A percentile compares a stretch with the other conserved stretches of the same genome.
These are phyloP conservation scores for Sialis lutaria DNA, from an alignment of 2,888 invertebrate genomes.

Conservation along the genomic window DNA sequence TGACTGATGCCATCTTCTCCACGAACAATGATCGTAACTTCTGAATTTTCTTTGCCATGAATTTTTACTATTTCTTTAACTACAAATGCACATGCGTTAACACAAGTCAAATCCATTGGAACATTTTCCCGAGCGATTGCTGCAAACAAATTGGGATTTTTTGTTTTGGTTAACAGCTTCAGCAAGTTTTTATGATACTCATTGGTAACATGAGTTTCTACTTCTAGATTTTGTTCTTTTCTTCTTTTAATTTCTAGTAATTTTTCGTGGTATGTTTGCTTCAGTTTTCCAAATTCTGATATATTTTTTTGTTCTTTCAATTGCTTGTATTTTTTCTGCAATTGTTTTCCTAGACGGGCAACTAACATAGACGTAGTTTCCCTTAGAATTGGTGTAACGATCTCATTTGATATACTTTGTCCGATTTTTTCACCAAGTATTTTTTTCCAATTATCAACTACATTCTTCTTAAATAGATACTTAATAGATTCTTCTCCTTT, in stretches of 20 bases:
- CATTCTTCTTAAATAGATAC: constrained; percentile 5
- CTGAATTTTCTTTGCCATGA: background rate
- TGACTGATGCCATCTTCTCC: background rate
- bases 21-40: background rate
- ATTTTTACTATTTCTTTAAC: background rate
- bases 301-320: constrained; percentile 3
- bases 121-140: constrained; percentile 7
- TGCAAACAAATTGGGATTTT: constrained; percentile 8
- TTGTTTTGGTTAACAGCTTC: constrained; percentile 6
- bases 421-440: constrained; percentile 6
- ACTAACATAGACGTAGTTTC: constrained; percentile 3
- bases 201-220: constrained; percentile 2
- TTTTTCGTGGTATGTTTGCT: constrained; percentile 3
- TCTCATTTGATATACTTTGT: constrained; percentile 6
- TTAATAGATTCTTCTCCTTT: background rate
- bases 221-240: constrained; percentile 2
- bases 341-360: constrained; percentile 3
- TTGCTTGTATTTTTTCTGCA: constrained; percentile 1
- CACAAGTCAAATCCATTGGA: constrained; percentile 7
- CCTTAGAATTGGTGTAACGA: constrained; percentile 8
- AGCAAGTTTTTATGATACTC: constrained; percentile 8
- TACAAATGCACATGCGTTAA: constrained; percentile 1
- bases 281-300: constrained; percentile 3
- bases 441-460: constrained; percentile 7
- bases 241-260: constrained; percentile 1